Base-by-base conservation (phyloP, 2,888 invertebrate genomes). In the Plebejus melissa region DNA sequence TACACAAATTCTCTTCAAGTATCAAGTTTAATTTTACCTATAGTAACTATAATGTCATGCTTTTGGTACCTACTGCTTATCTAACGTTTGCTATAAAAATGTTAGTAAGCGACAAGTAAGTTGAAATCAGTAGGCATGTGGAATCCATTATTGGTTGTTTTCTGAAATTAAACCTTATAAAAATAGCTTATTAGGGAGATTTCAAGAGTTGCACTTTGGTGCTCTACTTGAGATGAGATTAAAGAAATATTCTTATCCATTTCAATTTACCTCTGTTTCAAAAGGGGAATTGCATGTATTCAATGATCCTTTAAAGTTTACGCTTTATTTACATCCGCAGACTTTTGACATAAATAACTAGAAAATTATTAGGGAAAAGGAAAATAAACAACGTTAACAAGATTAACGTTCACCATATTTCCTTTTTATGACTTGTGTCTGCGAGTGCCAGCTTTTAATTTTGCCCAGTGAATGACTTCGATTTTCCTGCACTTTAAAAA, bases 401-500 rank as follows among this genome's bases (percentile, higher is more conserved):
- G 87, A 87, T 86, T 87, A 89, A 87, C 85, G 85, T 81, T 81
- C 83, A 80, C 87, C 88, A 89, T 90, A 90, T 91, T 92, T 92
- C 86, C 84, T 85, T 87, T 91, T 91, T 91, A 92, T 91, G 89
- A 88, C 89, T 89, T 88, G 87, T 89, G 90, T 88, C 90, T 90
- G 91, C 87, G 84, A 88, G 85, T 89, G 90, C 89, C 88, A 89
- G 89, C 89, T 89, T 93, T 92, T 92, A 91, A 92, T 93, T 93
- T 90, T 85, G 84, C 87, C 79, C 86, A 85, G 88, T 84, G 86
- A 90, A 87, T 87, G 90, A 88, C 85, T 92, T 91, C 90, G 90
- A 93, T 91, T 91, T 90, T 88, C 90, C 89, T 89, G 88, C 90
- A 91, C 87, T 93, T 93, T 88, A 89, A 91, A 91, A 91, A 90